Evolutionary conservation across 2,888 invertebrate genomes (phyloP), one percentile per base, ranked within the genome.

Genomic region (Phengaris arion): DNA sequence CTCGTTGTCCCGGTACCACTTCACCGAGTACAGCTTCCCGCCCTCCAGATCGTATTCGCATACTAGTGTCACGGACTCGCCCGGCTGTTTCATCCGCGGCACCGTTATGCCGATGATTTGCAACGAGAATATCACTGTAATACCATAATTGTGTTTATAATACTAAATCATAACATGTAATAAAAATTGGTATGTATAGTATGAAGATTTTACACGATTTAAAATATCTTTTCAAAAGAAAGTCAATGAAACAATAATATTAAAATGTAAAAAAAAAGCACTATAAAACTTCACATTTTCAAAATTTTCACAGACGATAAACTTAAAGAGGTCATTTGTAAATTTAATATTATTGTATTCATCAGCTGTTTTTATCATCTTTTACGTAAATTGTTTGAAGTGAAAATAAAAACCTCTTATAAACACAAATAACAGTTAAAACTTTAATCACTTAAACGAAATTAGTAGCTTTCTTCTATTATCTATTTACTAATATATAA

Each of bases 1-100:
- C 81, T 95, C 94, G 81, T 94, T 94, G 78, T 95, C 95, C 74
- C 95, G 91, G 87, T 96, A 96, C 95, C 95, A 96, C 85, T 96
- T 96, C 74, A 95, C 95, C 15, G 95, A 95, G 85, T 96, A 96
- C 72, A 96, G 87, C 68, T 94, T 93, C 13, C 95, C 95, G 0
- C 95, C 95, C 77, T 95, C 95, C 79, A 95, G 85, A 80, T 95
- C 94, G 82, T 95, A 95, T 79, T 94, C 93, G 82, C 95, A 96
- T 12, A 89, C 92, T 55, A 95, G 84, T 0, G 92, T 91, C 52
- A 94, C 94, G 2, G 94, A 92, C 77, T 95, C 95, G 2, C 95
- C 95, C 9, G 94, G 90, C 79, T 94, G 94, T 77, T 95, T 95
- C 76, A 94, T 87, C 22, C 89, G 86, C 6, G 95, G 95, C 69